Evolutionary conservation across 2,113 vertebrate genomes (phyloP), one percentile per base, ranked within the genome.

Genomic region (Eupsittula cactorum): DNA sequence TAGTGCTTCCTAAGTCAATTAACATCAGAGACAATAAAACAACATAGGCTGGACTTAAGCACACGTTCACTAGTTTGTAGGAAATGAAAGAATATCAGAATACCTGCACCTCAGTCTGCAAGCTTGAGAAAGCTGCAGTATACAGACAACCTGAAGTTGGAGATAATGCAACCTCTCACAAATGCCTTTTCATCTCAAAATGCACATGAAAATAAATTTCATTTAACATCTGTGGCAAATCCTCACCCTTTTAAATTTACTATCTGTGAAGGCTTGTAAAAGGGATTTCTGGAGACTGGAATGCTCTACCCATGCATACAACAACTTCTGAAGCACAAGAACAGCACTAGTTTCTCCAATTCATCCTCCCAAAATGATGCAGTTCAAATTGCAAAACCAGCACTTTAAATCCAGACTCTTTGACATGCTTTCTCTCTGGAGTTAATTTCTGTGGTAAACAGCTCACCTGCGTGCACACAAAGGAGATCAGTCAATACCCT

Each of bases 401-500:
- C 24, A 13, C 25, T 64, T 39, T 53, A 39, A 68, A 59, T 59
- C 81, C 47, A 53, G 42, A 24, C 14, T 70, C 39, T 62, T 6
- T 28, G 11, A 19, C 3, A 7, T 7, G 5, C 20, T 69, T 73
- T 44, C 47, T 31, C 37, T 35, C 33, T 85, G 64, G 35, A 50
- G 7, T 11, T 50, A 31, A 31, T 47, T 68, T 49, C 31, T 42
- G 31, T 31, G 37, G 42, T 33, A 59, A 10, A 73, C 5, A 73
- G 33, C 33, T 73, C 47, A 52, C 17, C 37, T 37, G 19, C 0
- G 0, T 9, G 29, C 35, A 44, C 31, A 80, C 10, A 55, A 59
- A 64, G 7, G 2, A 80, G 10, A 4, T 9, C 15, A 75, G 27
- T 37, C 29, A 75, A 55, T 19, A 50, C 4, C 15, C 9, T 53